Conservation (phyloP, 2,113 vertebrate genomes). For the Gobius niger region DNA sequence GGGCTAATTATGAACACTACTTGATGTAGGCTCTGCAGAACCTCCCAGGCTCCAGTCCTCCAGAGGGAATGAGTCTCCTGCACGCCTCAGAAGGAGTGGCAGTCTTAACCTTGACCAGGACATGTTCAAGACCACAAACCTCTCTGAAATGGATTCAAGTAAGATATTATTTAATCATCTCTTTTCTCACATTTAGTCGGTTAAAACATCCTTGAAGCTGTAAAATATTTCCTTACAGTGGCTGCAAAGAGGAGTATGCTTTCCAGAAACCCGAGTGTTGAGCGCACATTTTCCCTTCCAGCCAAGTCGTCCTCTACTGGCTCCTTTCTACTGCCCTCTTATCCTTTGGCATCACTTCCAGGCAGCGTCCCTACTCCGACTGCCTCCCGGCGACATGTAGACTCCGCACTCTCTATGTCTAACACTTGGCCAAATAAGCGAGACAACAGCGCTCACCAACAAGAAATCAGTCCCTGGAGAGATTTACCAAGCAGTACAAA, state of each 20-base stretch:
- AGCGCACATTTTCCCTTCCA: slow-evolving; percentile 71
- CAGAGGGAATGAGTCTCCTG: slow-evolving; percentile 67
- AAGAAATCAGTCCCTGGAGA: slow-evolving; percentile 70
- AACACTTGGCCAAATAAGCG: slow-evolving; percentile 89
- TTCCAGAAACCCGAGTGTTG: slow-evolving; percentile 73
- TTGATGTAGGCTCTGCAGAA: slow-evolving; percentile 63
- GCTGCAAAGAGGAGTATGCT: slow-evolving; percentile 73
- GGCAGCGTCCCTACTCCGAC: slow-evolving; percentile 75
- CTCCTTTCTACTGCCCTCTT: slow-evolving; percentile 83
- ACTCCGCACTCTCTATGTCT: slow-evolving; percentile 79
- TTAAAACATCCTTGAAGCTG: background rate
- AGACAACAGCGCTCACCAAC: slow-evolving; percentile 59
- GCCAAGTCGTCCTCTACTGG: slow-evolving; percentile 70
- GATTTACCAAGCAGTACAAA: slow-evolving; percentile 66
- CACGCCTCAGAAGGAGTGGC: slow-evolving; percentile 76
- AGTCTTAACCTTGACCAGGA: slow-evolving; percentile 85
- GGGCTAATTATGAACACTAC: background rate
- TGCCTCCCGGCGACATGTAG: slow-evolving; percentile 68
- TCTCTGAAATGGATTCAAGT: slow-evolving; percentile 82
- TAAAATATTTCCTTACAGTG: slow-evolving; percentile 46
- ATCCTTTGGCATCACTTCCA: slow-evolving; percentile 77
- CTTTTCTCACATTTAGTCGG: background rate
- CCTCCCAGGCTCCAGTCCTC: slow-evolving; percentile 71
- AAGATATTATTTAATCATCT: slow-evolving; percentile 3
- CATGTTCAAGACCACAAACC: slow-evolving; percentile 71